phyloP scores from a whole-genome alignment of 2,797 vertebrate species.

The Harpagifer antarcticus region DNA sequence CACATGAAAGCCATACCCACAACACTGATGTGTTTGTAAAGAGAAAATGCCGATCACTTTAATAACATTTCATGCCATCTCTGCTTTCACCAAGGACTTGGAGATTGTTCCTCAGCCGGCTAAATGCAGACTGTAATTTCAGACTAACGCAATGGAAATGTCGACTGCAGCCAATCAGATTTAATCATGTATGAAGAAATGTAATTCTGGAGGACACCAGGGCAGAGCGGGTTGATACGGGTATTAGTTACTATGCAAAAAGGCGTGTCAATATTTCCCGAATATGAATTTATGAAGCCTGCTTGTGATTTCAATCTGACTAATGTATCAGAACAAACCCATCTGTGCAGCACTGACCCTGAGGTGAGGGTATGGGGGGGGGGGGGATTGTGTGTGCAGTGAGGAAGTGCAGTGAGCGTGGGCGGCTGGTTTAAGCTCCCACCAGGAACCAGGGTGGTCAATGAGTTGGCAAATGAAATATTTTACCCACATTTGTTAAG shows the following conservation, averaged over 20 bases:
- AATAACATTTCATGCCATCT: slow-evolving; percentile 83
- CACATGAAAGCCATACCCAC: slow-evolving; percentile 57
- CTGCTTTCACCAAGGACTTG: slow-evolving; percentile 72
- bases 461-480: slow-evolving; percentile 46
- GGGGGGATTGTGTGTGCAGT: background rate
- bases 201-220: slow-evolving; percentile 82
- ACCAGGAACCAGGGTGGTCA: slow-evolving; percentile 52
- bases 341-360: slow-evolving; percentile 83
- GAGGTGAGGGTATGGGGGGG: slow-evolving; percentile 67
- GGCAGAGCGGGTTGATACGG: slow-evolving; percentile 77
- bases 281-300: slow-evolving; percentile 85
- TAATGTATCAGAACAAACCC: slow-evolving; percentile 86
- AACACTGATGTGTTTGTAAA: slow-evolving; percentile 75
- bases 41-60: slow-evolving; percentile 78
- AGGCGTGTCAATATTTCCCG: slow-evolving; percentile 73
- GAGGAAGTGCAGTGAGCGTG: slow-evolving; percentile 47
- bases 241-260: slow-evolving; percentile 80
- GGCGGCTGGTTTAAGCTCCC: slow-evolving; percentile 58
- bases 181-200: slow-evolving; percentile 85
- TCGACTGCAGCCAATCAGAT: slow-evolving; percentile 79
- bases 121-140: slow-evolving; percentile 75
- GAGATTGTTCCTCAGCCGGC: slow-evolving; percentile 61
- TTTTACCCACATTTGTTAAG: slow-evolving; percentile 33
- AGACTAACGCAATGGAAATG: slow-evolving; percentile 80
- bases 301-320: slow-evolving; percentile 86